A percentile compares a stretch with the other conserved stretches of the same genome.
These are phyloP conservation scores for Parotocinclus haroldoi DNA, from an alignment of 2,797 vertebrate species.

Conservation along the genomic window DNA sequence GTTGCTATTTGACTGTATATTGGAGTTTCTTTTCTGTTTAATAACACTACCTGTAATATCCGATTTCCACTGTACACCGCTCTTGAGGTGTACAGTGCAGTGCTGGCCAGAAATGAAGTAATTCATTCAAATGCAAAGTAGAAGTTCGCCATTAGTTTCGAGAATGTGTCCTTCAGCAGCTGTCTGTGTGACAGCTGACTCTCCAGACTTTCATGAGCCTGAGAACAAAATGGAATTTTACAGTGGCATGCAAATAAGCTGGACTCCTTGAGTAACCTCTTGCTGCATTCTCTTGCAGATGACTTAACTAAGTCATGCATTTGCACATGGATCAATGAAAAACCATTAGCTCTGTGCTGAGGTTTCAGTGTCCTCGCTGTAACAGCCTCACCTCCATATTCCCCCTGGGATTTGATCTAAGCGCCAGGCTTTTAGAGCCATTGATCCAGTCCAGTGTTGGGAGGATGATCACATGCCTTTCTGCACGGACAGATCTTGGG, in stretches of 20 bases:
- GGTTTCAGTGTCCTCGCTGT: conserved; percentile 37
- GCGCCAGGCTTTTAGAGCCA: conserved; percentile 20
- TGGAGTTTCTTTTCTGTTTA: no score
- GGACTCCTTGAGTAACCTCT: conserved; percentile 3
- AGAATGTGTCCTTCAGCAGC: no score
- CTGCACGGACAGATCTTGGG: background rate
- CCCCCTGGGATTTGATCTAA: conserved; percentile 8
- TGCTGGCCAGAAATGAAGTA: background rate
- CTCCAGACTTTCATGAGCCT: background rate
- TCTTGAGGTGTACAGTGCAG: background rate
- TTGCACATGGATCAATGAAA: conserved; percentile 41
- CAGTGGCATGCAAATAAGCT: conserved; percentile 6
- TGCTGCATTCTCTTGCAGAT: conserved; percentile 14
- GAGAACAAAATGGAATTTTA: conserved; percentile 13
- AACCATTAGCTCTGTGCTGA: conserved; percentile 40
- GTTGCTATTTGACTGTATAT: no score
- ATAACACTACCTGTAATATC: no score
- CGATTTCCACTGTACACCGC: background rate
- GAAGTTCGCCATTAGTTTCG: background rate
- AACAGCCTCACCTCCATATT: conserved; percentile 21
- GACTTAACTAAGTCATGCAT: conserved; percentile 29
- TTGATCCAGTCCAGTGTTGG: conserved; percentile 30
- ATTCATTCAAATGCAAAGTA: background rate
- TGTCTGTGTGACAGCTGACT: background rate
- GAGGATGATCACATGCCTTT: conserved; percentile 1